Evolutionary conservation across 2,113 vertebrate species (phyloP).

Genomic region (Anas platyrhynchos): DNA sequence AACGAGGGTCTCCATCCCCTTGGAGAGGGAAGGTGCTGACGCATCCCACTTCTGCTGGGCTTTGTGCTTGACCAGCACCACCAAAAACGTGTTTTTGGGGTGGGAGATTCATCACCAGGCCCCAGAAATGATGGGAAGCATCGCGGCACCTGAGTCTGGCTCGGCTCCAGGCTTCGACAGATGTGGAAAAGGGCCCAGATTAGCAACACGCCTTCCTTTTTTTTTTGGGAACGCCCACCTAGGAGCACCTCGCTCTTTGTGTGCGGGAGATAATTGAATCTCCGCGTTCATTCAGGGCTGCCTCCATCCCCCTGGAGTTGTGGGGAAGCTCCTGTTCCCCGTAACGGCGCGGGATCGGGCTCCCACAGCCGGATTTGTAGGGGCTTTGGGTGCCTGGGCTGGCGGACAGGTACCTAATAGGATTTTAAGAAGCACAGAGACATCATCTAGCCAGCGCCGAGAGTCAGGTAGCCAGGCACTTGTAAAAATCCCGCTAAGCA

Average conservation of each 20-base stretch:
- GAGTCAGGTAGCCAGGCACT: not conserved
- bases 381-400: not conserved
- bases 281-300: not conserved
- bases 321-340: not conserved
- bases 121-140: not conserved
- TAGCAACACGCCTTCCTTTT: not conserved
- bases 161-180: not conserved
- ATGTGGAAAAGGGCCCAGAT: not conserved
- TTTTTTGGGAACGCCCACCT: not conserved
- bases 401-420: not conserved
- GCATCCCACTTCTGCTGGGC: not conserved
- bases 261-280: not conserved
- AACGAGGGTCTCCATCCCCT: not conserved
- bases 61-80: not conserved
- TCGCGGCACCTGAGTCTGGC: not conserved
- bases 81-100: rapidly evolving
- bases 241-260: not conserved
- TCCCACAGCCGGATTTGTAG: rapidly evolving
- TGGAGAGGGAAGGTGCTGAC: not conserved
- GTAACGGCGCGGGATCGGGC: rapidly evolving
- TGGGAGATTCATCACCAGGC: rapidly evolving
- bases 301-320: not conserved
- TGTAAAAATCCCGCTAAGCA: not conserved
- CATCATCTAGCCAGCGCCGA: rapidly evolving
- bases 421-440: not conserved